Evolutionary conservation across 2,797 vertebrate genomes (phyloP), one percentile per base, ranked within the genome.

Genomic region (Craterocephalus amniculus): DNA sequence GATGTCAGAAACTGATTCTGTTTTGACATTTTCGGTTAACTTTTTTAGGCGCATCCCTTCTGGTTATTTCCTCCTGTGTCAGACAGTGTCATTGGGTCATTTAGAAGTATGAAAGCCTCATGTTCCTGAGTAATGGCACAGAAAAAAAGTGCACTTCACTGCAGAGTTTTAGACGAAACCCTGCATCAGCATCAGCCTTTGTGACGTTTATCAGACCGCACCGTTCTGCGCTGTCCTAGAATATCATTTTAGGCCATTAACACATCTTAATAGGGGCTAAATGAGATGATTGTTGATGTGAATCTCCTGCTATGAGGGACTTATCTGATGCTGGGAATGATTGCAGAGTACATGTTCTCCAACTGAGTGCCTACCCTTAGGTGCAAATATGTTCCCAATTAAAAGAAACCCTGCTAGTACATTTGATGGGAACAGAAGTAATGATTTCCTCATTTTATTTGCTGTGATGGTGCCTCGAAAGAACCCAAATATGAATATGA

Each of bases 361-460:
- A 65, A 34, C 43, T 56, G 45, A 76, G 58, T 2, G 2, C 64
- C 56, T 64, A 6, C 75, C 80, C 67, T 58, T 45, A 78, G 85
- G 78, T 79, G 65, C 63, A 72, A 74, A 83, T 76, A 58, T 35
- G 76, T 72, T 83, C 51, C 73, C 83, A 87, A 85, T 89, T 88
- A 80, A 72, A 69, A 83, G 72, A 74, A 83, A 74, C 78, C 76
- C 84, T 72, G 75, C 63, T 7, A 76, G 73, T 78, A 29, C 67
- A 27, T 45, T 14, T 69, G 76, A 80, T 67, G 71, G 74, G 83
- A 83, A 87, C 70, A 61, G 55, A 70, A 26, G 66, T 55, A 79
- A 87, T 84, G 58, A 90, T 70, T 81, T 52, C 85, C 87, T 86
- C 83, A 77, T 36, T 84, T 84, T 83, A 83, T 84, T 73, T 78